These are phyloP conservation scores for Danionella dracula DNA, from an alignment of 2,797 vertebrate genomes.

Conservation along the genomic window DNA sequence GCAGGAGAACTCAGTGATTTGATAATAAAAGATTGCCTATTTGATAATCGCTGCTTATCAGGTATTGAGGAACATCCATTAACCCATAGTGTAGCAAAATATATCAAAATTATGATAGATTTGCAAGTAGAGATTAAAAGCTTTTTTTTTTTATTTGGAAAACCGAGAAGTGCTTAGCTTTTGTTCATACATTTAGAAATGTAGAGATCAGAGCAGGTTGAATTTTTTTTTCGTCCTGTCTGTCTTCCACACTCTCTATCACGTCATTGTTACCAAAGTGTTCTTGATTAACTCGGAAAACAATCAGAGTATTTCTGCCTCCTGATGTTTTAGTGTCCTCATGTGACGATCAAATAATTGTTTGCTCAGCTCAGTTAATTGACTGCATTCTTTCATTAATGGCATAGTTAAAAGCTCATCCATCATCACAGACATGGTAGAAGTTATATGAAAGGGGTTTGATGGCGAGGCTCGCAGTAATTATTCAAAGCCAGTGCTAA, in stretches of 20 bases:
- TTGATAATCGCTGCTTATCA: too few relatives aligned
- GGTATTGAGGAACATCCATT: too few relatives aligned
- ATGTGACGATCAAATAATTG: conserved; percentile 18
- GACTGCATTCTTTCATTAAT: conserved; percentile 15
- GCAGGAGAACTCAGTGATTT: too few relatives aligned
- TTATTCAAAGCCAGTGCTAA: conserved; percentile 21
- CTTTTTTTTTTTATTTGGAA: too few relatives aligned
- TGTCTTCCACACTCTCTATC: neutral
- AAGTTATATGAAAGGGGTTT: conserved; percentile 2
- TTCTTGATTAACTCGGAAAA: conserved; percentile 19
- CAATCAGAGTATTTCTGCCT: neutral
- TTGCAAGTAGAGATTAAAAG: too few relatives aligned
- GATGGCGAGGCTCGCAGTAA: conserved; percentile 3
- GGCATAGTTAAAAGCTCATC: conserved; percentile 5
- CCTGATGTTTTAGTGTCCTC: conserved; percentile 17
- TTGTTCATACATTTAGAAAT: too few relatives aligned
- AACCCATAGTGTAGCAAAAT: too few relatives aligned
- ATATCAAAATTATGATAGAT: too few relatives aligned
- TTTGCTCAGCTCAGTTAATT: conserved; percentile 18
- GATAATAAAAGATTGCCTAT: too few relatives aligned
- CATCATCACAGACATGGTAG: neutral
- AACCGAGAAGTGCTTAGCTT: too few relatives aligned
- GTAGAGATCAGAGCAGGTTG: too few relatives aligned
- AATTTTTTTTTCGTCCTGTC: neutral
- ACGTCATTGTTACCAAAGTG: neutral